phyloP scores from a whole-genome alignment of 2,113 vertebrate genomes.

The Vombatus ursinus region DNA sequence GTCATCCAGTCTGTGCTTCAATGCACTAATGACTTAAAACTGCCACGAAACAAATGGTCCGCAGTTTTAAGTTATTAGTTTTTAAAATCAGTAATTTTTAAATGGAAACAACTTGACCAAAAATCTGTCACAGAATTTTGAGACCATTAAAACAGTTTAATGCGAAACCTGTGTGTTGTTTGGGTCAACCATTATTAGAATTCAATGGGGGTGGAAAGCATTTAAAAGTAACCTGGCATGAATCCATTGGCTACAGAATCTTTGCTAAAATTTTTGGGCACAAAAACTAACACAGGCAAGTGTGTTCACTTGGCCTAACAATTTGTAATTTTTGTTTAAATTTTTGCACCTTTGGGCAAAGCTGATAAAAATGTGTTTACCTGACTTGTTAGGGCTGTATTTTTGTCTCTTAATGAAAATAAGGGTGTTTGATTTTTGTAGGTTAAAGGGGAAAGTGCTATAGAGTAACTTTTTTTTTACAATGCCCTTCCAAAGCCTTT shows the following conservation, averaged over 20 bases:
- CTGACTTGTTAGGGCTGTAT: not conserved
- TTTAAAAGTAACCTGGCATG: not conserved
- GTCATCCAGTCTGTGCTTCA: no score
- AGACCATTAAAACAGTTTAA: slow-evolving; percentile 90
- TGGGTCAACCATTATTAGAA: slow-evolving; percentile 56
- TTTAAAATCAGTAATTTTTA: slow-evolving; percentile 87
- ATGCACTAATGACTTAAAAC: no score
- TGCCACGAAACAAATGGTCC: no score
- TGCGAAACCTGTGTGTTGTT: slow-evolving; percentile 82
- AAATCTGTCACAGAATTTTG: slow-evolving; percentile 90
- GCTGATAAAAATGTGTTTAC: not conserved
- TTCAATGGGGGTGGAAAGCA: not conserved
- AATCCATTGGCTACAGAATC: not conserved
- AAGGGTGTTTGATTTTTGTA: not conserved
- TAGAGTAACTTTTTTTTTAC: not conserved
- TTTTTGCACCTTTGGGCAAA: not conserved
- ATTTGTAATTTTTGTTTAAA: not conserved
- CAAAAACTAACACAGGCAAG: not conserved
- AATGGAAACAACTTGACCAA: slow-evolving; percentile 89
- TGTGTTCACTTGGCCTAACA: not conserved
- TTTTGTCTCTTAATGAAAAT: not conserved
- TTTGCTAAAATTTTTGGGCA: not conserved
- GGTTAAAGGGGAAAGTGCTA: not conserved
- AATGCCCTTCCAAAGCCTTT: not conserved
- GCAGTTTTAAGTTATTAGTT: slow-evolving; percentile 91